These are phyloP conservation scores for Epinephelus fuscoguttatus DNA, from an alignment of 2,113 vertebrate genomes.

Conservation along the genomic window DNA sequence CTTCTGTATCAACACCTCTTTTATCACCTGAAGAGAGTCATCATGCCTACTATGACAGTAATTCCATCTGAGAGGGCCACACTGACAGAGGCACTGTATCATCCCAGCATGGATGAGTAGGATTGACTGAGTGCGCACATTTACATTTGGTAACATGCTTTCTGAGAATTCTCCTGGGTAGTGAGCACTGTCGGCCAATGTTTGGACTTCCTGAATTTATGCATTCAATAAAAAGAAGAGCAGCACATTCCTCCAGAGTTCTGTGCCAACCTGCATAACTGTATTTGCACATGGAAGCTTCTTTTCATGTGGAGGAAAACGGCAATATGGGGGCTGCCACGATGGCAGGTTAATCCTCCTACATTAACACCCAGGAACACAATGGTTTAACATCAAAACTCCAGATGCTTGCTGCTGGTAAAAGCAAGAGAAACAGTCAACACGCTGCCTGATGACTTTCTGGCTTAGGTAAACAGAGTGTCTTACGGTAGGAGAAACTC, in stretches of 20 bases:
- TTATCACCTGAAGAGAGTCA: constrained; percentile 81
- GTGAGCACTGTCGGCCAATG: constrained; percentile 55
- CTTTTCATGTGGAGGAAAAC: constrained; percentile 51
- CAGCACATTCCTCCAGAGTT: constrained; percentile 65
- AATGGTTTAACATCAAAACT: constrained; percentile 67
- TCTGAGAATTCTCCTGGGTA: constrained; percentile 40
- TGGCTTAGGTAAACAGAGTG: constrained; percentile 55
- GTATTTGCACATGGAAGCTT: constrained; percentile 60
- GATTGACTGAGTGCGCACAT: constrained; percentile 53
- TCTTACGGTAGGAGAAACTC: constrained; percentile 24
- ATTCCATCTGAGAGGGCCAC: constrained; percentile 79
- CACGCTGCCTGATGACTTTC: constrained; percentile 40
- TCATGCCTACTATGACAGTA: constrained; percentile 83
- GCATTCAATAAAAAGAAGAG: constrained; percentile 68
- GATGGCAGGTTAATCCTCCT: constrained; percentile 67
- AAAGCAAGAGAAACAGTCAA: constrained; percentile 42
- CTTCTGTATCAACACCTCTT: constrained; percentile 83
- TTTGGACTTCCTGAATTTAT: constrained; percentile 77
- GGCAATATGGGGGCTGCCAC: constrained; percentile 41
- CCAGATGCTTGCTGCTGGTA: constrained; percentile 32
- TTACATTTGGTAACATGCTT: constrained; percentile 40
- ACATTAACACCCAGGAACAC: constrained; percentile 60
- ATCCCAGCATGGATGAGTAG: constrained; percentile 54
- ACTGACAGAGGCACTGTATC: constrained; percentile 73
- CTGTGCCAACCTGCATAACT: constrained; percentile 70